These are phyloP conservation scores for Schizopygopsis malacanthus DNA, from an alignment of 2,797 vertebrate species.

Conservation along the genomic window DNA sequence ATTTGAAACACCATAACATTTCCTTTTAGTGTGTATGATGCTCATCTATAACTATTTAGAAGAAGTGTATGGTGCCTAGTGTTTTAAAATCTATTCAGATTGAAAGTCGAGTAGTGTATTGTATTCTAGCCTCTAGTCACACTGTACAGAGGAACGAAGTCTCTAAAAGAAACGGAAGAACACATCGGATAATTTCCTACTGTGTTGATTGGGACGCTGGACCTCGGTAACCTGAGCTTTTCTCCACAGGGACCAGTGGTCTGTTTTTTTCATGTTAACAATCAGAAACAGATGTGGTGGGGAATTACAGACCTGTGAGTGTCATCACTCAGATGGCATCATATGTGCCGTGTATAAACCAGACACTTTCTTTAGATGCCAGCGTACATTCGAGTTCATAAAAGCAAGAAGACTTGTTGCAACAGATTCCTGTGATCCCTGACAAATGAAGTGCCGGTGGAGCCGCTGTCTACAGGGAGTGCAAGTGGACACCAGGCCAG, in stretches of 20 bases:
- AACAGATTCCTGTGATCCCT: constrained; percentile 44
- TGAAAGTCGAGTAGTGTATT: neutral
- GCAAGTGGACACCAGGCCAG: constrained; percentile 41
- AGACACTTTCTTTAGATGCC: constrained; percentile 1
- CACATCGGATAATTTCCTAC: constrained; percentile 51
- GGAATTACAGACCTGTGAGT: constrained; percentile 72
- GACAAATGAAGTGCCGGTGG: constrained; percentile 69
- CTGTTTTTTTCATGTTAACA: constrained; percentile 80
- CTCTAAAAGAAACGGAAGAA: neutral
- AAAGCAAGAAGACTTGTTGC: neutral
- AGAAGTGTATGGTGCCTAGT: neutral
- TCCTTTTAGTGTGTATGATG: neutral
- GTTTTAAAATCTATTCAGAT: neutral
- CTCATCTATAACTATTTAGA: neutral
- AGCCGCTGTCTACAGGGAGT: constrained; percentile 66
- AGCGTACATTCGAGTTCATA: neutral
- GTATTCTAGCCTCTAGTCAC: neutral
- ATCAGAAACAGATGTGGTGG: constrained; percentile 82
- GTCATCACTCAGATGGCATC: constrained; percentile 74
- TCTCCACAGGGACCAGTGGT: constrained; percentile 69
- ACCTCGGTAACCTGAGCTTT: constrained; percentile 71
- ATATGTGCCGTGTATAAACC: constrained; percentile 35
- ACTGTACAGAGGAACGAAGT: neutral
- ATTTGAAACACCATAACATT: neutral
- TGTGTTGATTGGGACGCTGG: constrained; percentile 68